Percentiles rank a stretch among this genome's conserved stretches.
Conservation (phyloP, 2,797 vertebrate species). For the Chromis chromis region DNA sequence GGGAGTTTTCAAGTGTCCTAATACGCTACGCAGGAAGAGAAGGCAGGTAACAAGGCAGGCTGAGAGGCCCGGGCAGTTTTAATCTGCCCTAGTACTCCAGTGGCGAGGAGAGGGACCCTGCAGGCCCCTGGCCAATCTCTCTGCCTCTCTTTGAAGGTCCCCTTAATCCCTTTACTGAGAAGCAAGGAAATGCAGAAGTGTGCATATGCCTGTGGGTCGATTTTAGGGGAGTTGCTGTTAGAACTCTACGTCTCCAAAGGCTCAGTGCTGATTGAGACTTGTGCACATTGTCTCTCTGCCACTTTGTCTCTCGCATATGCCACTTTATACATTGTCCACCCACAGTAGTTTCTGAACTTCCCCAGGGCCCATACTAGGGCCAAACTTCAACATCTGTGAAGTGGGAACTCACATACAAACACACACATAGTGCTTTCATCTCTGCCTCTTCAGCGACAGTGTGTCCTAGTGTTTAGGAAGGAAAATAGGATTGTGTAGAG, state of each 20-base stretch:
- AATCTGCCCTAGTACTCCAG: slow-evolving; percentile 80
- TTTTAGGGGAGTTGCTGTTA: slow-evolving; percentile 32
- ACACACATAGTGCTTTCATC: slow-evolving; percentile 76
- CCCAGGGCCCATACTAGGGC: slow-evolving; percentile 55
- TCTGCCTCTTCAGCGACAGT: slow-evolving; percentile 60
- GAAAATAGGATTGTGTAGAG: slow-evolving; percentile 80
- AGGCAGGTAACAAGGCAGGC: slow-evolving; percentile 59
- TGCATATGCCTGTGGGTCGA: slow-evolving; percentile 46
- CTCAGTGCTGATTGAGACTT: slow-evolving; percentile 42
- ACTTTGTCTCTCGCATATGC: slow-evolving; percentile 25
- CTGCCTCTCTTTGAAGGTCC: slow-evolving; percentile 82
- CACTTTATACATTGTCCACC: slow-evolving; percentile 62
- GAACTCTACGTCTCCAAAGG: slow-evolving; percentile 40
- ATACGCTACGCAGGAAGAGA: slow-evolving; percentile 55
- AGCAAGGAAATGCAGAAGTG: slow-evolving; percentile 71
- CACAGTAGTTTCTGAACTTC: slow-evolving; percentile 58
- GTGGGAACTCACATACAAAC: slow-evolving; percentile 31
- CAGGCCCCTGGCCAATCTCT: slow-evolving; percentile 75
- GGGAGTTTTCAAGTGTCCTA: slow-evolving; percentile 49
- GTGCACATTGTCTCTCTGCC: slow-evolving; percentile 31
- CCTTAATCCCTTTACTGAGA: slow-evolving; percentile 82
- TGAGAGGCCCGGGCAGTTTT: slow-evolving; percentile 71
- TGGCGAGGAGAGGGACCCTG: slow-evolving; percentile 72
- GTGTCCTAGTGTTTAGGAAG: slow-evolving; percentile 72
- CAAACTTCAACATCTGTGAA: slow-evolving; percentile 67